These are phyloP conservation scores for Callionymus lyra DNA, from an alignment of 2,113 vertebrate genomes.

Conservation along the genomic window DNA sequence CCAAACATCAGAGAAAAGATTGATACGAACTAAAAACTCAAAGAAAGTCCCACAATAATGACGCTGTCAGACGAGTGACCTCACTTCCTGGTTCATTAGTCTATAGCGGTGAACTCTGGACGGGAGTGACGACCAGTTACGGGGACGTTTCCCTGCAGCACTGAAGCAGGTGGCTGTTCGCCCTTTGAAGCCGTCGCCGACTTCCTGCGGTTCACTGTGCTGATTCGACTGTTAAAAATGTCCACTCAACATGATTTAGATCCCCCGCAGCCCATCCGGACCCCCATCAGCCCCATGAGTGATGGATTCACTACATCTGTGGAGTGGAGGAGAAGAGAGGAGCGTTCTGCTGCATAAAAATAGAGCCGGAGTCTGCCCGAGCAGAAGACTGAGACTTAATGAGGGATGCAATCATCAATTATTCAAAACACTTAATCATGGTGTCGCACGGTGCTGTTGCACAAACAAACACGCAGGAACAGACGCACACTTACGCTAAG, in stretches of 20 bases:
- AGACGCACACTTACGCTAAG: constrained; percentile 7
- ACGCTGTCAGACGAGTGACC: no score
- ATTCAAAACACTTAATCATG: constrained; percentile 66
- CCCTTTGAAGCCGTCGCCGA: constrained; percentile 17
- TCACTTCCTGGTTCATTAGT: no score
- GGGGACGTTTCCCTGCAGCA: constrained; percentile 3
- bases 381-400: constrained; percentile 55
- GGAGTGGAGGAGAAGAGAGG: constrained; percentile 20
- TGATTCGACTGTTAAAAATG: constrained; percentile 29
- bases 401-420: constrained; percentile 63
- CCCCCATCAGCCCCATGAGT: constrained; percentile 26
- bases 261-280: constrained; percentile 21
- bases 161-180: constrained; percentile 12
- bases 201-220: constrained; percentile 1
- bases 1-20: no score
- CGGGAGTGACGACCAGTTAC: constrained; percentile 7
- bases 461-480: constrained; percentile 33
- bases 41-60: no score
- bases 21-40: no score
- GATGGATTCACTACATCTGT: constrained; percentile 41
- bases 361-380: constrained; percentile 23
- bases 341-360: constrained; percentile 40
- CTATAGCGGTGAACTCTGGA: no score
- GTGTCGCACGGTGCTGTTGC: constrained; percentile 32
- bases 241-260: constrained; percentile 45